Base-by-base conservation (phyloP, 1,140 invertebrate species). In the Brachionus koreanus region DNA sequence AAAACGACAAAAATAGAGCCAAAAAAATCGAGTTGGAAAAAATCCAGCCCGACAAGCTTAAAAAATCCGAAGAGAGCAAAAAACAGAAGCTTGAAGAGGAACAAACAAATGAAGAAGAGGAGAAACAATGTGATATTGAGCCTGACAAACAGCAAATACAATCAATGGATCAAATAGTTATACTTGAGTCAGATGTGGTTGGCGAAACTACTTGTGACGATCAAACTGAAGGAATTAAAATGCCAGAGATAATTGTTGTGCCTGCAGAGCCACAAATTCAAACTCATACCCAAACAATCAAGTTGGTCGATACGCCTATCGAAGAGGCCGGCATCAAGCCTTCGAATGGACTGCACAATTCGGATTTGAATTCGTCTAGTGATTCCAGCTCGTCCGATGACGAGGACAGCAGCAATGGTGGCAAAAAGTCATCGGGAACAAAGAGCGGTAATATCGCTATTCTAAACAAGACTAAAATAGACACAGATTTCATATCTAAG, bases 401-500 rank as follows among this genome's bases (percentile, higher is more conserved):
- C 39, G 69, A 74, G 43, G 69, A 74, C 25, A 74, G 69, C 23
- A 43, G 69, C 19, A 74, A 43, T 46, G 69, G 69, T 1, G 43
- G 33, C 33, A 74, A 74, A 46, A 43, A 46, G 25, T 74, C 69
- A 4, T 10, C 39, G 0, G 25, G 39, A 10, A 16, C 7, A 19
- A 74, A 74, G 33, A 29, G 76, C 10, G 61, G 35, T 4, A 61
- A 79, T 12, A 79, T 61, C 6, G 76, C 76, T 7, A 79, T 79
- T 79, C n/a, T 79, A 23, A 79, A 79, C 49, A 79, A 79, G 39
- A 79, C 76, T 35, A 79, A 79, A 79, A 79, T 79, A 61, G 76
- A 79, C 49, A 79, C 76, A 5, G 76, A 79, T 9, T 79, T 79
- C n/a, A 79, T 79, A 79, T 37, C 49, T 3, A 65, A 79, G 13